Evolutionary conservation across 2,888 invertebrate species (phyloP).

Genomic region (Ariolimax columbianus): DNA sequence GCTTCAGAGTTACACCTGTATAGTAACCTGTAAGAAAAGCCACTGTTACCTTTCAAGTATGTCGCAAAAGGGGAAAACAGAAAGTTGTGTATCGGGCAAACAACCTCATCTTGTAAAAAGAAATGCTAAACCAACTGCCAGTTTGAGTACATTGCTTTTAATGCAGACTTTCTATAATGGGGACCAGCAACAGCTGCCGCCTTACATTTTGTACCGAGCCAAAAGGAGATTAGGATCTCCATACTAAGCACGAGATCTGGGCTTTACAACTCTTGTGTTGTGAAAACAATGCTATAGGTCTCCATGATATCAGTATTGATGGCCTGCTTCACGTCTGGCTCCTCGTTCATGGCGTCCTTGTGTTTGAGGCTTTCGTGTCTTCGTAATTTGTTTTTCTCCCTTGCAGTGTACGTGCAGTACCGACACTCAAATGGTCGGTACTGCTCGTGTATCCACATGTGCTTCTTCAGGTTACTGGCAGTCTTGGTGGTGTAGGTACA

Average conservation of each 20-base stretch:
- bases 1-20: no score
- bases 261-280: not conserved
- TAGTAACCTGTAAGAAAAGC: no score
- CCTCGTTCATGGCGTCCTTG: slow-evolving; percentile 12
- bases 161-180: no score
- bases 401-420: slow-evolving; percentile 28
- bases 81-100: no score
- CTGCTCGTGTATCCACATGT: slow-evolving; percentile 43
- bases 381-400: slow-evolving; percentile 43
- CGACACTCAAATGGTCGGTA: slow-evolving; percentile 34
- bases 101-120: no score
- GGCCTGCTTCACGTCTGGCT: not conserved
- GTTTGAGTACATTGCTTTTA: no score
- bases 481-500: slow-evolving; percentile 45
- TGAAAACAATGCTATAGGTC: slow-evolving; percentile 3
- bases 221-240: no score
- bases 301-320: slow-evolving; percentile 6
- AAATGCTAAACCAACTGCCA: no score
- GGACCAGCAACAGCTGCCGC: no score
- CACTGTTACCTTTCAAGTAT: no score
- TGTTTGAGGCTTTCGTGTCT: slow-evolving; percentile 39
- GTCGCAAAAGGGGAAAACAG: no score
- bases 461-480: slow-evolving; percentile 45
- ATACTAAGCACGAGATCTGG: not conserved
- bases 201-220: no score